Conservation (phyloP, 2,888 invertebrate species). For the Tipula vernalis region DNA sequence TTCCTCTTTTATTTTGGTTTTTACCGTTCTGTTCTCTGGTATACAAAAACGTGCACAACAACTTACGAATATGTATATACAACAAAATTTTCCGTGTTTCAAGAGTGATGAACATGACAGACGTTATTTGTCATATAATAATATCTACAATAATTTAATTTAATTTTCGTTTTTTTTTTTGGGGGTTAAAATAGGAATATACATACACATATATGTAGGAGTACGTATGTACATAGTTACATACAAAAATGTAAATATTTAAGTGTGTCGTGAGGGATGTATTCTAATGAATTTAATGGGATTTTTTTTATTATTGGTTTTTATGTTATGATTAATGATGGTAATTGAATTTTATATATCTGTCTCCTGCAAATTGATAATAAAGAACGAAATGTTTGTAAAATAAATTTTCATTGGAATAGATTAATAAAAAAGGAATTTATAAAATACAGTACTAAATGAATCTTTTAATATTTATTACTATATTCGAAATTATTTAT, state of each 20-base stretch:
- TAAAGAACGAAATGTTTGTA: background rate
- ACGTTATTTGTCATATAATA: background rate
- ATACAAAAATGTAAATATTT: background rate
- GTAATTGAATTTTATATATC: background rate
- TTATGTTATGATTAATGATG: background rate
- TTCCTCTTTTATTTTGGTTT: background rate
- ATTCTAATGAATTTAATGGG: background rate
- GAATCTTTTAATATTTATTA: too few species aligned
- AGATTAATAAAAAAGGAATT: background rate
- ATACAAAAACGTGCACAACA: background rate
- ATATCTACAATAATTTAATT: background rate
- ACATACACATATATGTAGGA: background rate
- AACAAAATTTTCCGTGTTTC: background rate
- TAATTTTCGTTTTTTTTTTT: background rate
- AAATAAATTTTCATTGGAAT: background rate
- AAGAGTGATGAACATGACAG: background rate
- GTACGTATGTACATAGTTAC: background rate
- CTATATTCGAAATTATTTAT: too few species aligned
- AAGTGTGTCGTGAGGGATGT: background rate
- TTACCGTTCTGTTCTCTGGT: background rate
- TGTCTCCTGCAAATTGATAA: background rate
- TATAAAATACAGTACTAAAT: background rate
- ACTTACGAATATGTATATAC: background rate
- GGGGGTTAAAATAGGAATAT: background rate
- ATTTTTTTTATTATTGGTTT: background rate